Base-by-base conservation (phyloP, 2,797 vertebrate genomes). In the Melanitta fusca region DNA sequence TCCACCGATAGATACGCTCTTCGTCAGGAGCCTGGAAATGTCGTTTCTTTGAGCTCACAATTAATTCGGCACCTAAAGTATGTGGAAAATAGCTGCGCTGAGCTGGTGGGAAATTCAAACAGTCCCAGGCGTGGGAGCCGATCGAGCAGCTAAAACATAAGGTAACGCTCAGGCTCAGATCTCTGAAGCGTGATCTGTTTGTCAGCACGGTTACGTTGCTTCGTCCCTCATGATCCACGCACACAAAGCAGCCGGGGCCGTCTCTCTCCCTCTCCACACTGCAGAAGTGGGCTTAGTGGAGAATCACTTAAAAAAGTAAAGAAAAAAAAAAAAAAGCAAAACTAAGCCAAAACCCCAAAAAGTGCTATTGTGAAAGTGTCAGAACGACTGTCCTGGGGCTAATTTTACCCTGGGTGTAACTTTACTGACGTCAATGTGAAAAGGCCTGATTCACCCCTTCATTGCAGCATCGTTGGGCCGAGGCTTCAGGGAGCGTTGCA, bases 71-170 rank as follows among this genome's bases (percentile, higher is more conserved):
- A 84, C 57, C 88, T 96, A 51, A 95, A 95, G 74, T 80, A 68
- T 69, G 64, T 91, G 89, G 88, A 53, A 85, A 89, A 88, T 57
- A 11, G 10, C 73, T 61, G 77, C 0, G 0, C 39, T 32, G 83
- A 79, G 60, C 60, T 88, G 83, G 64, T 94, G 94, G 82, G 92
- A 96, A 91, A 86, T 82, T 87, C 78, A 34, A 36, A 70, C 22
- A 9, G 39, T 86, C 80, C 85, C 60, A 73, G 78, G 68, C 1
- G 0, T 21, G 68, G 74, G 71, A 94, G 94, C 64, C 53, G 64
- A 39, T 36, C 62, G 56, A 85, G 91, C 89, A 87, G 71, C 68
- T 94, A 14, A 91, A 89, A 88, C 89, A 95, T 88, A 90, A 96
- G 94, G 88, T 90, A 95, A 88, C 0, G 0, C 45, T 96, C 91